Conservation (phyloP, 1,140 invertebrate species). For the Chionoecetes opilio region DNA sequence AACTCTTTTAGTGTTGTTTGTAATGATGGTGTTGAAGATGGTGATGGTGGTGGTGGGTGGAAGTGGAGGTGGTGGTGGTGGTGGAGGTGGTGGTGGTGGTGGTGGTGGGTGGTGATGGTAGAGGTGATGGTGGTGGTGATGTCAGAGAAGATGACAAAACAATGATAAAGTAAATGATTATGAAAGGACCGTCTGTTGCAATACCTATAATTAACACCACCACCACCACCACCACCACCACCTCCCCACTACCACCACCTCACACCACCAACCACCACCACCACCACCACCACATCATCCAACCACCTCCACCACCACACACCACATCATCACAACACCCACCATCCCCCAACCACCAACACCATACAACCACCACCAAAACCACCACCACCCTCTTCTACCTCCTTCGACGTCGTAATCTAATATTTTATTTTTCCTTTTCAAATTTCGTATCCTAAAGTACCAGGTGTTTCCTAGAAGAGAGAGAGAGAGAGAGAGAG, state of each 20-base stretch:
- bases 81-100: not conserved
- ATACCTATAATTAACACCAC: not conserved
- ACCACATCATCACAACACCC: not conserved
- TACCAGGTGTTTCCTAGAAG: too few species aligned
- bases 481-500: conserved; percentile 27
- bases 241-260: not conserved
- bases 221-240: not conserved
- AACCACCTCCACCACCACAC: not conserved
- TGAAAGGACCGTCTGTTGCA: not conserved
- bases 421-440: not conserved
- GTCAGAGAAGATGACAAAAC: not conserved
- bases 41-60: not conserved
- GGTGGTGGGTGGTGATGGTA: not conserved
- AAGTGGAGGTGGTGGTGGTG: not conserved
- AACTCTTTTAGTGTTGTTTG: too few species aligned
- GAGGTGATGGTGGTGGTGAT: not conserved
- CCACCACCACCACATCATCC: too few species aligned
- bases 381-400: too few species aligned
- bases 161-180: not conserved
- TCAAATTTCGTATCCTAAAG: not conserved
- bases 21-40: not conserved
- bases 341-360: not conserved
- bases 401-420: too few species aligned
- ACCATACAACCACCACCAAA: not conserved
- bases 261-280: too few species aligned